Conservation (phyloP, 2,797 vertebrate species). For the Neopelma chrysocephalum region DNA sequence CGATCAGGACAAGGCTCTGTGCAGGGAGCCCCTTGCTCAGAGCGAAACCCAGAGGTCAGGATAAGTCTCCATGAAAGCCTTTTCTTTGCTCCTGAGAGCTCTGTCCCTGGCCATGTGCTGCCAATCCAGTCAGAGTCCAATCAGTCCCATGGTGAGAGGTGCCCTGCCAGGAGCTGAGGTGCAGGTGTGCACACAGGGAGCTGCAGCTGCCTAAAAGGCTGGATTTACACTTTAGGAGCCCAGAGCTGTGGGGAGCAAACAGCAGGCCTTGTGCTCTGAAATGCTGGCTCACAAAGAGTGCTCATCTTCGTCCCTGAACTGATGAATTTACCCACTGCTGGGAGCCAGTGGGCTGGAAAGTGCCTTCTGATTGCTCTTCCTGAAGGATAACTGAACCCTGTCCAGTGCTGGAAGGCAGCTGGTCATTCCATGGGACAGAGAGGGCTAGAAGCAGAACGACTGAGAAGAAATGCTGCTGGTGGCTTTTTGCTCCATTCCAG, state of each 20-base stretch:
- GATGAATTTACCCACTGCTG: conserved; percentile 35
- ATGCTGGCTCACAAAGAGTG: not conserved
- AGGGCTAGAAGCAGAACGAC: not conserved
- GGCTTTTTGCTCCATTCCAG: not conserved
- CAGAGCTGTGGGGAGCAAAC: not conserved
- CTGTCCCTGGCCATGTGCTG: not conserved
- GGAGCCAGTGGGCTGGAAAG: conserved; percentile 2
- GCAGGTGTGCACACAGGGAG: conserved; percentile 38
- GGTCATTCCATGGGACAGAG: not conserved
- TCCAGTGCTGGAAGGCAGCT: not conserved
- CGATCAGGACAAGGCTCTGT: not conserved
- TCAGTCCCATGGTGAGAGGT: not conserved
- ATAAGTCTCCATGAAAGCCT: not conserved
- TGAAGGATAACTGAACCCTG: not conserved
- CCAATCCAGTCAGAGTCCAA: not conserved
- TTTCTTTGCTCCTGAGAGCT: not conserved
- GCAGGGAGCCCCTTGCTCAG: not conserved
- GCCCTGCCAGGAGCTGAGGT: not conserved
- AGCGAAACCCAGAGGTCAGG: not conserved
- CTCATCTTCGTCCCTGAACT: not conserved
- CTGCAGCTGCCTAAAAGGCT: not conserved
- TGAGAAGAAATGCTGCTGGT: not conserved
- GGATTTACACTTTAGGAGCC: not conserved
- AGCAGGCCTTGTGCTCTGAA: not conserved
- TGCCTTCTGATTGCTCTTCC: not conserved